Percentiles rank a stretch among this genome's conserved stretches.
Evolutionary conservation across 2,797 vertebrate genomes (phyloP).

Genomic region (Molossus molossus): DNA sequence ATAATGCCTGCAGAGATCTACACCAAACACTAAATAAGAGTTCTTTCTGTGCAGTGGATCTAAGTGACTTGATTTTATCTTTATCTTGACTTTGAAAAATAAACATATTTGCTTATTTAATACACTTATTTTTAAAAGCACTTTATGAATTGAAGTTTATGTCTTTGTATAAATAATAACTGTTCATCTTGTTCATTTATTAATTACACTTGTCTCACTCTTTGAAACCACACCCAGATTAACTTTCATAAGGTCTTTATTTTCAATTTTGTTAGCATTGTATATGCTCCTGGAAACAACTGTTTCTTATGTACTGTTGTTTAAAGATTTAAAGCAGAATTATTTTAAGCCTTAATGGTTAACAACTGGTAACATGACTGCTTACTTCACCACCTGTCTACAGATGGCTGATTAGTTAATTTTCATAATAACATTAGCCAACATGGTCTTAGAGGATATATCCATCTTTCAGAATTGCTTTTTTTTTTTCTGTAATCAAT

Average conservation of each 20-base stretch:
- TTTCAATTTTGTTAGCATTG: not conserved
- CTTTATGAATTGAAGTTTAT: slow-evolving; percentile 21
- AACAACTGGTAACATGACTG: not conserved
- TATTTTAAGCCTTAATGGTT: not conserved
- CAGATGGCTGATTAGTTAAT: not conserved
- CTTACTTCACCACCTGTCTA: not conserved
- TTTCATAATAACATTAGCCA: not conserved
- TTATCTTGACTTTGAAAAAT: slow-evolving; percentile 34
- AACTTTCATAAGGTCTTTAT: not conserved
- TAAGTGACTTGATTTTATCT: not conserved
- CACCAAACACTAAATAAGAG: not conserved
- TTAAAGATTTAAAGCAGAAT: slow-evolving; percentile 19
- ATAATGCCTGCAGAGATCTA: not conserved
- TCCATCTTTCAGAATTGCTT: not conserved
- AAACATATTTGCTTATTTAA: slow-evolving; percentile 1
- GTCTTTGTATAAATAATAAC: not conserved
- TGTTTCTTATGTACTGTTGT: not conserved
- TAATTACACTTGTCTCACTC: not conserved
- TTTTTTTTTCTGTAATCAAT: not conserved
- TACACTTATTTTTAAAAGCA: not conserved
- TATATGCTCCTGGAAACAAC: not conserved
- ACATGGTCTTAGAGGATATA: not conserved
- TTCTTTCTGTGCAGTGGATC: not conserved
- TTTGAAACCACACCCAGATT: not conserved
- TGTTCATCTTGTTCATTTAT: not conserved